Evolutionary conservation across 2,888 invertebrate species (phyloP).

Genomic region (Yponomeuta sedellus): DNA sequence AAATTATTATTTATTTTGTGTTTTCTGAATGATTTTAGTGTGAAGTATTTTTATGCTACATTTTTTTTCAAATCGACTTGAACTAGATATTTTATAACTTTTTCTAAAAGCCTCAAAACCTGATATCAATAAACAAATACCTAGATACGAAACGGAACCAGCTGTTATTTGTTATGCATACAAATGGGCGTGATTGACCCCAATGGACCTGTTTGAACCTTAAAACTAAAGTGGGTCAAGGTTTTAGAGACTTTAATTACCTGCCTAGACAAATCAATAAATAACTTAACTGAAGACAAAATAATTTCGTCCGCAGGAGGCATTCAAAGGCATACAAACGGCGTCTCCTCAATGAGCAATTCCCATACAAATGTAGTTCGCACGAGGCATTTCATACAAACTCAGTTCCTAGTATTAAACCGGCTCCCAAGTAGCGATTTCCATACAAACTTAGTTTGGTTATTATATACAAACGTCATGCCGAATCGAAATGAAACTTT

Average conservation of each 20-base stretch:
- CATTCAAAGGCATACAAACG: too few species aligned
- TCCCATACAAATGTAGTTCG: too few species aligned
- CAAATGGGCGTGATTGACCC: neutral
- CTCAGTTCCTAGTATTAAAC: neutral
- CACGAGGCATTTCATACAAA: neutral
- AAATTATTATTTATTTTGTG: too few species aligned
- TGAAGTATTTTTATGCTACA: too few species aligned
- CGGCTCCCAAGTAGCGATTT: too few species aligned
- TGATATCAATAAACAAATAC: neutral
- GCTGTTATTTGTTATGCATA: neutral
- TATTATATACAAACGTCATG: too few species aligned
- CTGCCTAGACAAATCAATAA: neutral
- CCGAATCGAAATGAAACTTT: too few species aligned
- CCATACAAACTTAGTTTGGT: too few species aligned
- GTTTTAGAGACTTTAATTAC: neutral
- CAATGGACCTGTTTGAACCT: neutral
- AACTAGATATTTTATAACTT: neutral
- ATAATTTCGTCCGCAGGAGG: too few species aligned
- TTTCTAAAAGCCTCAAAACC: neutral
- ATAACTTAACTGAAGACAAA: neutral
- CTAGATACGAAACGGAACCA: neutral
- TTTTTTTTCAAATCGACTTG: too few species aligned
- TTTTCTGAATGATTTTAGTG: too few species aligned
- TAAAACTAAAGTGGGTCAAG: neutral
- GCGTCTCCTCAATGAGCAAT: too few species aligned